Base-by-base conservation (phyloP, 2,888 invertebrate genomes). In the Caenorhabditis doughertyi region DNA sequence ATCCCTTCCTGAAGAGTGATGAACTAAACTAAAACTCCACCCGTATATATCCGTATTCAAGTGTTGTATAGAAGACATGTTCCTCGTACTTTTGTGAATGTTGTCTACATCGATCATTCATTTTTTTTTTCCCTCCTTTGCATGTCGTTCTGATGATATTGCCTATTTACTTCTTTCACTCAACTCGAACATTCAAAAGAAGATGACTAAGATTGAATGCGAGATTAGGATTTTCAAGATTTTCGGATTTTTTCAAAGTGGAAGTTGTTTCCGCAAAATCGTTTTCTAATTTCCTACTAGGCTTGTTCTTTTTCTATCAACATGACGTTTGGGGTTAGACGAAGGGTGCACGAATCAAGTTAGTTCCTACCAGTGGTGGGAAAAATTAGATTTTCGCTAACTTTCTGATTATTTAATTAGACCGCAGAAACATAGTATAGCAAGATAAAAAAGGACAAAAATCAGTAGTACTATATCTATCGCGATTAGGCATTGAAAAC, bases 11-110 rank as follows among this genome's bases (percentile, higher is more conserved):
- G 23, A n/a, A 23, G 35, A 49, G 62, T 29, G 51, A 51, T 65
- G 65, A 35, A 51, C 35, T 32, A 9, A 47, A 35, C n/a, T n/a
- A n/a, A n/a, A n/a, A n/a, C 49, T 25, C 18, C 35, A n/a, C 47
- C 18, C 25, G 27, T 18, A 47, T n/a, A 56, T 58, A 39, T 39
- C 44, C 60, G 42, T 42, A 42, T 18, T 32, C 55, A 55, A 32
- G 35, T 56, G 60, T 27, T 23, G 42, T 39, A 42, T n/a, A 32
- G 32, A 55, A 53, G 23, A 51, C 27, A 35, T 21, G 56, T 58
- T 58, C 21, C 58, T 60, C 25, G 60, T 44, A 60, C 60, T 60
- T 44, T 42, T 16, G 21, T 56, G 56, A 42, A 60, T 58, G 58
- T 58, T 58, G 21, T 35, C 39, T 21, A 9, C 58, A 58, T 58